Base-by-base conservation (phyloP, 1,140 invertebrate genomes). In the Pseudomyrmex pallidus region DNA sequence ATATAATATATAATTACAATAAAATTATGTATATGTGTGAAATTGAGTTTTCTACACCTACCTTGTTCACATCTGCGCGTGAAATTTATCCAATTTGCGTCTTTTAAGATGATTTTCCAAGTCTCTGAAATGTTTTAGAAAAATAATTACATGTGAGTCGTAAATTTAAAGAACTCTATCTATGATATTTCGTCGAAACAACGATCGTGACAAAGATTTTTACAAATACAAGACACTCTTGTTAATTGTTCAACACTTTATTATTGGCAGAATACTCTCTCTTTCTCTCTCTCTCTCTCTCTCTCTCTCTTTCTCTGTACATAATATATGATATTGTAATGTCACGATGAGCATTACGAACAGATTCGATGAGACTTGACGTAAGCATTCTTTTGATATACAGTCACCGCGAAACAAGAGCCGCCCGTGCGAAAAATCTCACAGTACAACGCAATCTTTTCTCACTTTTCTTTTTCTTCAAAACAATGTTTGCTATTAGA, bases 261-360 rank as follows among this genome's bases (percentile, higher is more conserved):
- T 93, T 93, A 93, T 93, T 92, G 84, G 86, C 89, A 92, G 89
- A 91, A 92, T 91, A 91, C 84, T 91, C 64, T 90, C 91, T 91
- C 20, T 74, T 22, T 76, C 22, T 76, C 48, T 91, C 20, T 74
- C n/a, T 76, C 48, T 91, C 20, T 74, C n/a, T 76, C 35, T 35
- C 25, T 25, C 5, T 35, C 5, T 35, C 35, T 22, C 66, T 90
- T 91, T 17, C 89, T 66, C 87, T 82, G 85, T 87, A 90, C 84
- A 85, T 89, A 90, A 84, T 88, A 90, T 90, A 85, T 84, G 88
- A 84, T 85, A 89, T 89, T 78, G 76, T 59, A 64, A 87, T 83
- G 87, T 82, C 66, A 78, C 83, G 85, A 89, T 91, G 85, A 88
- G 80, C 76, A 85, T 92, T 90, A 88, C 78, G 87, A 90, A 89